Conservation (phyloP, 1,140 invertebrate species). For the Oscheius sp. region DNA sequence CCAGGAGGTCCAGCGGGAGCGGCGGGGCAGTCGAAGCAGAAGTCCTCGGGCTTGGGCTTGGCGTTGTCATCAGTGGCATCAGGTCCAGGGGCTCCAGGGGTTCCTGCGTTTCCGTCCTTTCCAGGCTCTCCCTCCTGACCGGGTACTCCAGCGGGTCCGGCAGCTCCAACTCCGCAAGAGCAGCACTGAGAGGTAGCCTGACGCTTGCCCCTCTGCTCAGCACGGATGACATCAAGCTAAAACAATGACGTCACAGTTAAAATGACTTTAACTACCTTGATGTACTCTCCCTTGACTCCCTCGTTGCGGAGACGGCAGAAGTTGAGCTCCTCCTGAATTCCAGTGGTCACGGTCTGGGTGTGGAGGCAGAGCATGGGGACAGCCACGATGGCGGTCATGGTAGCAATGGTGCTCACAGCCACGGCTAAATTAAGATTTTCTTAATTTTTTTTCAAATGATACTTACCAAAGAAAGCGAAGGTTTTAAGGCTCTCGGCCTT, state of each 20-base stretch:
- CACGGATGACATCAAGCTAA: neutral
- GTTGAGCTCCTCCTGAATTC: constrained; percentile 31
- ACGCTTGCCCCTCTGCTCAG: constrained; percentile 22
- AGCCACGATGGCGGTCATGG: constrained; percentile 50
- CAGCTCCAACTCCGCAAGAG: constrained; percentile 40
- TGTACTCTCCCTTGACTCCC: constrained; percentile 25
- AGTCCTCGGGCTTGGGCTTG: constrained; percentile 32
- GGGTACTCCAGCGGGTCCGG: constrained; percentile 37
- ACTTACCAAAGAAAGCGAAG: constrained; percentile 48
- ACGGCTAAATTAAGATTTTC: constrained; percentile 31
- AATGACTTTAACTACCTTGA: constrained; percentile 1
- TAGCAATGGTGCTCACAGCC: constrained; percentile 50
- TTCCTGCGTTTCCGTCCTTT: constrained; percentile 37
- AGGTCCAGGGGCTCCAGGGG: constrained; percentile 35
- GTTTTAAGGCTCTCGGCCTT: constrained; percentile 41
- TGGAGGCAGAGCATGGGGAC: constrained; percentile 54
- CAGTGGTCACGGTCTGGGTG: constrained; percentile 30
- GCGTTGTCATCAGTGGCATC: constrained; percentile 29
- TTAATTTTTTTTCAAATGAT: neutral
- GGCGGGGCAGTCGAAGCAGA: constrained; percentile 43
- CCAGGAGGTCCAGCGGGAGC: constrained; percentile 25
- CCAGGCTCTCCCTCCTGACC: constrained; percentile 37
- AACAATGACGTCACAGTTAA: neutral
- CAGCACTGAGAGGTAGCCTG: constrained; percentile 33
- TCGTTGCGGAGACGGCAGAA: constrained; percentile 23